These are phyloP conservation scores for Temnothorax rugatulus DNA, from an alignment of 2,888 invertebrate species.

Conservation along the genomic window DNA sequence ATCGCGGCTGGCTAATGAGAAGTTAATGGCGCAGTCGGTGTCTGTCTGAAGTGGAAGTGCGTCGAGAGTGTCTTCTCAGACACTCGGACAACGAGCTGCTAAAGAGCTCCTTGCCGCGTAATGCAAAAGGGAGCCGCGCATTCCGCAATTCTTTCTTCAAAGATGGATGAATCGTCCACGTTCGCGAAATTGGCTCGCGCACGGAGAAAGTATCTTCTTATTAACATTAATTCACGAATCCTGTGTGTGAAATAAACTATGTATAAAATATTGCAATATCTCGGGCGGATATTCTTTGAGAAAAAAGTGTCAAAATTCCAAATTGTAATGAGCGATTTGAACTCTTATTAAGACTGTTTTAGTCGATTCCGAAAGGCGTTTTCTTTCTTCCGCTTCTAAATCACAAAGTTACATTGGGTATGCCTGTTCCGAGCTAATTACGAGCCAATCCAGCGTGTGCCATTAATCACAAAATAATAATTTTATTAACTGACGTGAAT, in stretches of 20 bases:
- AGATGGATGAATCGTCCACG: conserved; percentile 35
- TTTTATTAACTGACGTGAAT: conserved; percentile 15
- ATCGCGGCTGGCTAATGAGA: conserved; percentile 75
- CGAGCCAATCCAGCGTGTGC: not conserved
- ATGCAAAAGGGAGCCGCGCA: conserved; percentile 47
- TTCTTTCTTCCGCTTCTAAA: conserved; percentile 8
- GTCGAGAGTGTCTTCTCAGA: conserved; percentile 65
- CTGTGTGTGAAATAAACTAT: not conserved
- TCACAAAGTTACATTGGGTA: not conserved
- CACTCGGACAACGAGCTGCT: conserved; percentile 64
- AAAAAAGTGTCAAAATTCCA: not conserved
- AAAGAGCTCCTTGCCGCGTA: conserved; percentile 58
- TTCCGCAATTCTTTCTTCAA: conserved; percentile 36
- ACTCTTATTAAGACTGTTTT: not conserved
- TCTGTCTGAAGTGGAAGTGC: conserved; percentile 67
- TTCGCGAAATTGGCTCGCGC: conserved; percentile 37
- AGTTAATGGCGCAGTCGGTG: conserved; percentile 75
- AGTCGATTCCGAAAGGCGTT: not conserved
- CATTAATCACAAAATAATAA: conserved; percentile 30
- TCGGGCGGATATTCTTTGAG: not conserved
- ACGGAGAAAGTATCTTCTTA: conserved; percentile 23
- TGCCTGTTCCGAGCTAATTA: not conserved
- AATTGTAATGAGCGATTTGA: not conserved
- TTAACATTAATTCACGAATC: conserved; percentile 24
- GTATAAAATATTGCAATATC: not conserved